Base-by-base conservation (phyloP, 2,113 vertebrate genomes). In the Gymnorhina tibicen region DNA sequence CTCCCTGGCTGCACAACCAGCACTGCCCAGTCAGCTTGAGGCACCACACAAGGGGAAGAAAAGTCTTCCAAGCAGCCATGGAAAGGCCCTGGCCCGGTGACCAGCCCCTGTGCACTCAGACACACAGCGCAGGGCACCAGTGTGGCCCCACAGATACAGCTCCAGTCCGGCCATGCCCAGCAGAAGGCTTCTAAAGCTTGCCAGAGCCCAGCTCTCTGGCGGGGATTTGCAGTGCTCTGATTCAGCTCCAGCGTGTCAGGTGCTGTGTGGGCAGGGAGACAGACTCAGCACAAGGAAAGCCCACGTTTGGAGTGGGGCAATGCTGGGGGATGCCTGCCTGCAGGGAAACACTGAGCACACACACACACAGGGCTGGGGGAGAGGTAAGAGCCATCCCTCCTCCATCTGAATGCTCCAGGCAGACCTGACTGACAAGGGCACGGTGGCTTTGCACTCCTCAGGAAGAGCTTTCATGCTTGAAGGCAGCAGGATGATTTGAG, bases 261-360 rank as follows among this genome's bases (percentile, higher is more conserved):
- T 76, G 89, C 86, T 96, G 91, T 6, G 76, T 91, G 89, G 96
- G 93, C 93, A 88, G 62, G 46, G 93, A 95, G 93, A 74, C 80
- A 84, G 96, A 84, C 87, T 85, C 91, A 90, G 82, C 4, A 1
- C 56, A 56, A 86, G 83, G 86, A 87, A 81, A 92, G 64, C 67
- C 79, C 83, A 85, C 13, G 4, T 47, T 52, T 0, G 1, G 66
- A 88, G 77, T 30, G 56, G 76, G 70, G 33, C 62, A 41, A 9
- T 68, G 72, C 53, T 64, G 93, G 68, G 75, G 86, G 62, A 75
- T 56, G 87, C 39, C 75, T 91, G 87, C 47, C 4, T 13, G 76
- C 49, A 84, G 49, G 62, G 63, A 86, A 80, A 56, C 2, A 4
- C 44, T 14, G 52, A 89, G 49, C 62, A 17, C 8, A 1, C 22